Base-by-base conservation (phyloP, 2,888 invertebrate species). In the Cerastis rubricosa region DNA sequence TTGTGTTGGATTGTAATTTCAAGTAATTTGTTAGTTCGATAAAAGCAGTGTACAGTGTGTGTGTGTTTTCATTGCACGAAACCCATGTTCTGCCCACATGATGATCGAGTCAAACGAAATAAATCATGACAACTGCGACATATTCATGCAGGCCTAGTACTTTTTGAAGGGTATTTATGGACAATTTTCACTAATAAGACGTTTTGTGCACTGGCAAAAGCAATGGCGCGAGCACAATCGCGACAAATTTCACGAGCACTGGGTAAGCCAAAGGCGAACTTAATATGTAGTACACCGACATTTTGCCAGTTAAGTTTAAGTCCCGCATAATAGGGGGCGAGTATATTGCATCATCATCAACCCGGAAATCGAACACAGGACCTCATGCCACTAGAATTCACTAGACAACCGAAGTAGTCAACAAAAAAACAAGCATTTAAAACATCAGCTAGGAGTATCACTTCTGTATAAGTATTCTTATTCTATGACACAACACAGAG, bases 401-500 rank as follows among this genome's bases (percentile, higher is more conserved):
- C 11, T 11, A 3, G 0, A 11, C 4, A 9, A 51, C 22, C 51
- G 9, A 51, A 0, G 22, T 22, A 4, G 4, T 12, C 11, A 54
- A 12, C n/a, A n/a, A 25, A 54, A 54, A 12, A 12, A 12, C 12
- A n/a, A 54, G 54, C n/a, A 54, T 54, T 54, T 5, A 25, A n/a
- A 54, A 57, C 14, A 57, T 14, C 0, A 11, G 35, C 11, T 22
- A 5, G 11, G 2, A 45, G 22, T 63, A 43, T n/a, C 74, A 2
- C n/a, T 61, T 61, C 61, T 61, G 12, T 4, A 49, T 35, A 35
- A 3, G 3, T 1, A 8, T n/a, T 49, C 7, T 61, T 61, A 61
- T n/a, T 49, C 74, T 74, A 2, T 17, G 43, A 17, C 19, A 49
- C 22, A 43, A 45, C 22, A 63, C 45, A 76, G 68, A 68, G 22